These are phyloP conservation scores for Fabriciana adippe DNA, from an alignment of 2,888 invertebrate genomes.

Conservation along the genomic window DNA sequence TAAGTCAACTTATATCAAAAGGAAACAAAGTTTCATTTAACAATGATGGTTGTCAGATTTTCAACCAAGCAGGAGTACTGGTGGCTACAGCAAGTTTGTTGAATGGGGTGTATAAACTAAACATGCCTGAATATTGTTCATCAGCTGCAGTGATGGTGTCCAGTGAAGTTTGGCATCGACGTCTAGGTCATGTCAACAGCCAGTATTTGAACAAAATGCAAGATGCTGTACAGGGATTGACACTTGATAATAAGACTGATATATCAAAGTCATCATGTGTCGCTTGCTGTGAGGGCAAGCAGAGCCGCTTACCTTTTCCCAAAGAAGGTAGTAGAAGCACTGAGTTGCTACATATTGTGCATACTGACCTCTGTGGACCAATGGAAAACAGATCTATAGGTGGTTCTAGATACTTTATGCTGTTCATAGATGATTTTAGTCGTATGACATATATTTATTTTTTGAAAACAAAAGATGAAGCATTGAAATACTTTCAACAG, in stretches of 20 bases:
- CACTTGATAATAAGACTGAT: neutral
- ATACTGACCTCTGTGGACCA: too few relatives aligned
- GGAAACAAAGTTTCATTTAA: constrained; percentile 43
- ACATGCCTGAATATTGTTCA: neutral
- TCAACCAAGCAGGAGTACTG: constrained; percentile 33
- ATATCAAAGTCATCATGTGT: neutral
- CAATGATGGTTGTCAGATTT: constrained; percentile 40
- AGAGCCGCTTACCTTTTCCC: neutral
- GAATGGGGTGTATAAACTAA: constrained; percentile 33
- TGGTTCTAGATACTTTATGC: too few relatives aligned
- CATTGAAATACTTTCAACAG: neutral
- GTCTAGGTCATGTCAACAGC: constrained; percentile 32
- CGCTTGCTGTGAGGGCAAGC: neutral
- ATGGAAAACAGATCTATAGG: too few relatives aligned
- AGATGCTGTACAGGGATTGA: constrained; percentile 37
- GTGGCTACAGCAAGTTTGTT: constrained; percentile 40
- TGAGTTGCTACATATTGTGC: neutral
- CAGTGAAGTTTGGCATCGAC: constrained; percentile 30
- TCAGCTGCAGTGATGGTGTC: neutral
- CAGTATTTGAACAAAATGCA: constrained; percentile 40
- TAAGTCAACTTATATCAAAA: constrained; percentile 39
- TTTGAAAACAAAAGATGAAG: neutral
- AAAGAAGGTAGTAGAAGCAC: neutral
- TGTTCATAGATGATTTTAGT: neutral
- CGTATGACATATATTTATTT: neutral